Base-by-base conservation (phyloP, 2,797 vertebrate genomes). In the Cichlasoma orientale region DNA sequence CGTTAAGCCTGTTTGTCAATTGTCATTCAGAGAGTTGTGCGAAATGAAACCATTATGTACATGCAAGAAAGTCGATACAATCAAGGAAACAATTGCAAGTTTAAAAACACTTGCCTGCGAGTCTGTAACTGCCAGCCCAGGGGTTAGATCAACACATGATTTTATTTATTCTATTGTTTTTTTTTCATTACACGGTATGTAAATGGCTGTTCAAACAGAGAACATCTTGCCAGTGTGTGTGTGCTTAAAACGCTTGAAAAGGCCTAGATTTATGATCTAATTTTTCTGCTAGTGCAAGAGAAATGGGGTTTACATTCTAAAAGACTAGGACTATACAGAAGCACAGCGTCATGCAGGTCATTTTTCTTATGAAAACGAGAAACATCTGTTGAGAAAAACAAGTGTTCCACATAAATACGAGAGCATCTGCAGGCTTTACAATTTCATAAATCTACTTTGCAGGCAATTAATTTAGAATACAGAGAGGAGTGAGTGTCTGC, bases 351-450 rank as follows among this genome's bases (percentile, higher is more conserved):
- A 78, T 23, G 74, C 72, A 83, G 4, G 5, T 53, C 44, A 71
- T 86, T 91, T 86, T 87, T 87, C 84, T 86, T 85, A 75, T 72
- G 72, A 61, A 77, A 91, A 86, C 55, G 56, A 52, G 63, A 82
- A 90, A 92, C 91, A 91, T 92, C 91, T 91, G 92, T 77, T 80
- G 79, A 84, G 84, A 85, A 70, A 86, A 83, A 82, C 27, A 86
- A 85, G 78, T 63, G 75, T 80, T 92, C 85, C 86, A 91, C 86
- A 85, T 87, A 82, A 89, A 82, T 82, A 80, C 76, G 72, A 79
- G 66, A 88, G 81, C 93, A 93, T 93, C 92, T 94, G 92, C 88
- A 76, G 81, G 86, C 83, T 88, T 90, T 79, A 84, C 86, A 79
- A 83, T 90, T 91, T 83, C 80, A 90, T 86, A 85, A 92, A 91